Evolutionary conservation across 2,797 vertebrate genomes (phyloP).

Genomic region (Pogonophryne albipinna): DNA sequence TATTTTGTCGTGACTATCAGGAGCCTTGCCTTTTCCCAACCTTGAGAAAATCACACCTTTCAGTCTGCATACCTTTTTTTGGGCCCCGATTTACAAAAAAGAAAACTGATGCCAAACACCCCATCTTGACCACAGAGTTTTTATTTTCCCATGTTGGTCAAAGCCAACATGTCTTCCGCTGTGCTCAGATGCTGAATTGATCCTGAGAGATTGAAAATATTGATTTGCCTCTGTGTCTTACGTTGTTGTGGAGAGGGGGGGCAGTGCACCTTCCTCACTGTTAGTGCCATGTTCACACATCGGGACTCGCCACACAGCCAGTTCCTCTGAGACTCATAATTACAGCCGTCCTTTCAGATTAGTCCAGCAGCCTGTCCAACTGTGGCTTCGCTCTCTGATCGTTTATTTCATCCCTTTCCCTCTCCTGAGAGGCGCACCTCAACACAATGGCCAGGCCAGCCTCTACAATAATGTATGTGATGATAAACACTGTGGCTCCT

Average conservation of each 20-base stretch:
- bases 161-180: conserved; percentile 95
- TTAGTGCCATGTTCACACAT: conserved; percentile 93
- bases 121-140: conserved; percentile 86
- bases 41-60: conserved; percentile 39
- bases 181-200: conserved; percentile 95
- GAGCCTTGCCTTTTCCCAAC: conserved; percentile 28
- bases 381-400: conserved; percentile 82
- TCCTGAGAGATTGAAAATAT: conserved; percentile 99
- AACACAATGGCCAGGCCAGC: conserved; percentile 91
- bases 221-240: conserved; percentile 97
- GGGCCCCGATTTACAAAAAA: too few relatives aligned
- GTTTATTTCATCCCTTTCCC: conserved; percentile 88
- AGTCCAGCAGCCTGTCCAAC: conserved; percentile 93
- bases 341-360: conserved; percentile 96
- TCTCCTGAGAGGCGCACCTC: conserved; percentile 92
- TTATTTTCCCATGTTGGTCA: conserved; percentile 94
- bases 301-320: conserved; percentile 90
- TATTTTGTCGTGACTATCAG: conserved; percentile 21
- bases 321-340: conserved; percentile 96
- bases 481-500: conserved; percentile 96
- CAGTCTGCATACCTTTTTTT: conserved; percentile 13
- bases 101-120: conserved; percentile 27
- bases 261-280: conserved; percentile 85
- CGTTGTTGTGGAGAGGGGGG: conserved; percentile 83
- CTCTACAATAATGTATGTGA: conserved; percentile 95